Percentiles rank a stretch among this genome's conserved stretches.
Evolutionary conservation across 2,888 invertebrate genomes (phyloP).

Genomic region (Heliconius charithonia): DNA sequence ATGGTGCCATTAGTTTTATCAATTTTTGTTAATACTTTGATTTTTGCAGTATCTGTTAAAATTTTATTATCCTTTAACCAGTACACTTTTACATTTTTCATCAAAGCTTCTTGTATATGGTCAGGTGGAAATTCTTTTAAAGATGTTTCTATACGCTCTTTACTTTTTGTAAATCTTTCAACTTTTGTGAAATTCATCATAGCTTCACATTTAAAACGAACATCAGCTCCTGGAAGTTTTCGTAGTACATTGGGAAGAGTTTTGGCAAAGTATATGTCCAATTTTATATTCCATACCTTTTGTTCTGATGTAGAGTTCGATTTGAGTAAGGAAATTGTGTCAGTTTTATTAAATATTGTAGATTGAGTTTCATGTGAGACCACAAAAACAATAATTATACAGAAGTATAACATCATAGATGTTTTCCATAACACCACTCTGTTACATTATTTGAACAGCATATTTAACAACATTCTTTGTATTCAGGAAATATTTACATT

Average conservation of each 20-base stretch:
- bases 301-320: conserved; percentile 68
- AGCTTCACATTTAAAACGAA: conserved; percentile 75
- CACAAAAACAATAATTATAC: conserved; percentile 72
- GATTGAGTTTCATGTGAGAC: conserved; percentile 65
- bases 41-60: conserved; percentile 59
- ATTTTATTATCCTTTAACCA: conserved; percentile 73
- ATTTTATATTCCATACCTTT: conserved; percentile 76
- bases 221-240: conserved; percentile 63
- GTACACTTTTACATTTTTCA: conserved; percentile 74
- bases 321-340: conserved; percentile 61
- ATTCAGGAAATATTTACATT: not conserved
- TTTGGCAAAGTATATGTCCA: conserved; percentile 76
- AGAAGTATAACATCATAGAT: conserved; percentile 75
- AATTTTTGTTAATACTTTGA: conserved; percentile 68
- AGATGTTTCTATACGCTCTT: conserved; percentile 68
- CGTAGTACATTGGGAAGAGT: conserved; percentile 64
- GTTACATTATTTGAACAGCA: conserved; percentile 17
- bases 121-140: conserved; percentile 72
- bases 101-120: conserved; percentile 70
- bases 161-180: conserved; percentile 71
- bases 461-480: conserved; percentile 2
- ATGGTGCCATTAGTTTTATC: conserved; percentile 74
- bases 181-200: conserved; percentile 76
- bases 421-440: conserved; percentile 69
- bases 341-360: conserved; percentile 60